Conservation (phyloP, 2,113 vertebrate species). For the Platichthys flesus region DNA sequence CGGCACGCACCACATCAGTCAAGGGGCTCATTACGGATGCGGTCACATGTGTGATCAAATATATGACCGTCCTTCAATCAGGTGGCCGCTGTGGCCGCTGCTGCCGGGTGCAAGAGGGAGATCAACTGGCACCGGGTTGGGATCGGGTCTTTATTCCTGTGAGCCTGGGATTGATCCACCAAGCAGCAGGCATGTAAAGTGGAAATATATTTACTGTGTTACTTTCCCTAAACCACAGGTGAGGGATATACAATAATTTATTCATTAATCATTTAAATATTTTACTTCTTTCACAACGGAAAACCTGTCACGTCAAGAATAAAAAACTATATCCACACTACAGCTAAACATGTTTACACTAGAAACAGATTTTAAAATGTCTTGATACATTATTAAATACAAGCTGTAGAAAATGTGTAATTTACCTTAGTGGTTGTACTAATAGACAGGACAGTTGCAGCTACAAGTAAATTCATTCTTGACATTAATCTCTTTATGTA, state of each 20-base stretch:
- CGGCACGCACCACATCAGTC: constrained; percentile 58
- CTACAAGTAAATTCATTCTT: not conserved
- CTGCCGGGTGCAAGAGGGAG: constrained; percentile 37
- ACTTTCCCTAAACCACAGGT: not conserved
- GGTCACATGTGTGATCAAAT: constrained; percentile 77
- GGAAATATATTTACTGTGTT: constrained; percentile 4
- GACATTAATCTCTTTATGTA: too few species aligned
- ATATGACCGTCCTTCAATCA: constrained; percentile 68
- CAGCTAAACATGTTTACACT: too few species aligned
- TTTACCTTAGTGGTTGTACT: not conserved
- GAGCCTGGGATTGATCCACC: constrained; percentile 44
- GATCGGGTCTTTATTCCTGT: constrained; percentile 36
- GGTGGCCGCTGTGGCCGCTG: constrained; percentile 50
- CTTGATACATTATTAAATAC: too few species aligned
- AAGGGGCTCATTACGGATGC: constrained; percentile 66
- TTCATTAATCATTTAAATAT: not conserved
- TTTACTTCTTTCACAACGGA: not conserved
- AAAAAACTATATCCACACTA: not conserved
- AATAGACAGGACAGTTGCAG: not conserved
- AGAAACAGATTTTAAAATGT: too few species aligned
- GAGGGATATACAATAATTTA: not conserved
- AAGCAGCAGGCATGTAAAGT: constrained; percentile 25
- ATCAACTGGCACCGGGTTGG: constrained; percentile 54
- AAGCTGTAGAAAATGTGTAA: too few species aligned
- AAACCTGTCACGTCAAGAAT: not conserved